A percentile compares a stretch with the other conserved stretches of the same genome.
Evolutionary conservation across 1,140 invertebrate genomes (phyloP).

Genomic region (Neodiprion lecontei): DNA sequence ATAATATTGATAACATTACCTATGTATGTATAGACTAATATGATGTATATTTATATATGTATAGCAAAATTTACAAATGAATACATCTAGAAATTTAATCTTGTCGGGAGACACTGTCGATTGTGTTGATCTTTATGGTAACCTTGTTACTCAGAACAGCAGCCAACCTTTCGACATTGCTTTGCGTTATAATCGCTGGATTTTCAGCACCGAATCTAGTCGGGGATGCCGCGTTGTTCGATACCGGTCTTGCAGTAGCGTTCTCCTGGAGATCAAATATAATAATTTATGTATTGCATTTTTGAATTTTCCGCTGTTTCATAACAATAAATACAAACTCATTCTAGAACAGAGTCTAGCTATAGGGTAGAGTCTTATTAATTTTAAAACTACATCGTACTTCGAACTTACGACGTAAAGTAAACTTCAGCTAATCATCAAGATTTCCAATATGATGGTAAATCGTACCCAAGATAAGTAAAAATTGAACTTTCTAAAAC

Average conservation of each 20-base stretch:
- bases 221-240: constrained; percentile 25
- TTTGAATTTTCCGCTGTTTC: no score
- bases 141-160: constrained; percentile 54
- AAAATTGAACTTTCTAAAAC: no score
- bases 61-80: constrained; percentile 5
- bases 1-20: not conserved
- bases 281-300: not conserved
- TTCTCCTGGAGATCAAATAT: constrained; percentile 38
- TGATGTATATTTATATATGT: not conserved
- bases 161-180: constrained; percentile 53
- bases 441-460: no score
- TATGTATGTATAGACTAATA: not conserved
- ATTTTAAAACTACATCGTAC: no score
- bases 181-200: constrained; percentile 29
- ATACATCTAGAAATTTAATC: constrained; percentile 6
- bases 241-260: constrained; percentile 21
- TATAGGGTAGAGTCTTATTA: no score
- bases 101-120: not conserved
- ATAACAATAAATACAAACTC: no score
- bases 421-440: no score
- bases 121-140: constrained; percentile 45
- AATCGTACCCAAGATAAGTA: no score
- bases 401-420: no score
- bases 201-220: constrained; percentile 27
- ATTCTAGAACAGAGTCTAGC: no score